phyloP scores from a whole-genome alignment of 2,888 invertebrate genomes.

The Perizoma flavofasciatum region DNA sequence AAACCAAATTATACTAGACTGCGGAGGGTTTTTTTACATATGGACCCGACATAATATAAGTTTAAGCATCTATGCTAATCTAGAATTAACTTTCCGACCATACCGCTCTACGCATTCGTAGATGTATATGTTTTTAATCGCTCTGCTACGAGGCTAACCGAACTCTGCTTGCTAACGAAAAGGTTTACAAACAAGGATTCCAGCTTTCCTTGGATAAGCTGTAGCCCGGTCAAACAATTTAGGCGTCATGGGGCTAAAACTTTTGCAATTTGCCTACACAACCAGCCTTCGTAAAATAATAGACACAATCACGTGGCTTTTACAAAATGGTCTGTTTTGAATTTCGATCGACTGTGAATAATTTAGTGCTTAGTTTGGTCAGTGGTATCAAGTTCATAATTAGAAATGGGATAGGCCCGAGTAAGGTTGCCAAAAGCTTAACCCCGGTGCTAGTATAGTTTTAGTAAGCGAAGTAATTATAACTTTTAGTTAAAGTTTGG shows the following conservation, averaged over 20 bases:
- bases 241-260: conserved; percentile 55
- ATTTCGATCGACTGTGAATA: conserved; percentile 1
- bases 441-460: conserved; percentile 19
- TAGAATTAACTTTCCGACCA: too few species aligned
- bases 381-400: conserved; percentile 27
- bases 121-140: too few species aligned
- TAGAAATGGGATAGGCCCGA: conserved; percentile 23
- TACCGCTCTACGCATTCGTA: too few species aligned
- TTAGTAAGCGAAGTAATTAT: conserved; percentile 22
- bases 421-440: conserved; percentile 19
- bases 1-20: too few species aligned
- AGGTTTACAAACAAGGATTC: neutral
- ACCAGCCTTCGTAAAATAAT: conserved; percentile 45
- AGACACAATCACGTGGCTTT: conserved; percentile 20
- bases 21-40: too few species aligned
- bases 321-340: conserved; percentile 8
- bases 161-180: too few species aligned
- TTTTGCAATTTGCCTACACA: conserved; percentile 64
- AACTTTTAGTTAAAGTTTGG: conserved; percentile 17
- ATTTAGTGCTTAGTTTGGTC: conserved; percentile 10
- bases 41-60: too few species aligned
- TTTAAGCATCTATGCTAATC: too few species aligned
- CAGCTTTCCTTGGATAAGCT: conserved; percentile 9
- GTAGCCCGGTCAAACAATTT: conserved; percentile 44
- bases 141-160: too few species aligned